phyloP scores from a whole-genome alignment of 2,888 invertebrate genomes.

The Ischnus inquisitorius region DNA sequence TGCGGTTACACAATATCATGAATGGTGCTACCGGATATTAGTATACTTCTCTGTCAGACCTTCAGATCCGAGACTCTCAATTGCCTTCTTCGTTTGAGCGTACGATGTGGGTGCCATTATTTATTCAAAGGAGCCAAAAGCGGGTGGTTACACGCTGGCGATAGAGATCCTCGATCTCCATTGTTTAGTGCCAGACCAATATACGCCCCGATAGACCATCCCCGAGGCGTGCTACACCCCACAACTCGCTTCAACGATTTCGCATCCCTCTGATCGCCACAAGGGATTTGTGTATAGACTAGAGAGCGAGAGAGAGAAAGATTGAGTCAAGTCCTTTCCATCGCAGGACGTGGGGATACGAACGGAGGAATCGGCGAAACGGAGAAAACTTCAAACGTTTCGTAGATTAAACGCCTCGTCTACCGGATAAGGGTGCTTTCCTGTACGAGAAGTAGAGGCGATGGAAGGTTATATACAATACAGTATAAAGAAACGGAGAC shows the following conservation, averaged over 20 bases:
- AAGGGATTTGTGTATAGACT: constrained; percentile 68
- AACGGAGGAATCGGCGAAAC: constrained; percentile 52
- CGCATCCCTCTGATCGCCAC: constrained; percentile 53
- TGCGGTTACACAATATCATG: background rate
- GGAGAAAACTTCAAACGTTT: constrained; percentile 76
- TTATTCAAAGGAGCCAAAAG: constrained; percentile 65
- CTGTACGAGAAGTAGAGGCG: constrained; percentile 41
- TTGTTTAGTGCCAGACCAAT: constrained; percentile 66
- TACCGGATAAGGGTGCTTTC: constrained; percentile 70
- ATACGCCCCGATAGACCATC: constrained; percentile 27
- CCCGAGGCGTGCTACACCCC: constrained; percentile 32
- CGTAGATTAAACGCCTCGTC: constrained; percentile 76
- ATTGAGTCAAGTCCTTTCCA: constrained; percentile 14
- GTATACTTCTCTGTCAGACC: constrained; percentile 8
- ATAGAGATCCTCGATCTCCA: constrained; percentile 57
- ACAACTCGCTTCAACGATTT: constrained; percentile 46
- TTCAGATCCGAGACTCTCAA: background rate
- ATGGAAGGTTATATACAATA: constrained; percentile 38
- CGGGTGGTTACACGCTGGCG: constrained; percentile 25
- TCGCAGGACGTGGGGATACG: constrained; percentile 32
- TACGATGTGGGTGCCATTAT: constrained; percentile 77
- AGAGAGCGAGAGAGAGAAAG: constrained; percentile 38
- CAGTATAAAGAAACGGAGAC: constrained; percentile 56
- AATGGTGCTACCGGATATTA: background rate
- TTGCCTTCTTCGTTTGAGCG: constrained; percentile 33